phyloP scores from a whole-genome alignment of 2,797 vertebrate species.

The Alosa sapidissima region DNA sequence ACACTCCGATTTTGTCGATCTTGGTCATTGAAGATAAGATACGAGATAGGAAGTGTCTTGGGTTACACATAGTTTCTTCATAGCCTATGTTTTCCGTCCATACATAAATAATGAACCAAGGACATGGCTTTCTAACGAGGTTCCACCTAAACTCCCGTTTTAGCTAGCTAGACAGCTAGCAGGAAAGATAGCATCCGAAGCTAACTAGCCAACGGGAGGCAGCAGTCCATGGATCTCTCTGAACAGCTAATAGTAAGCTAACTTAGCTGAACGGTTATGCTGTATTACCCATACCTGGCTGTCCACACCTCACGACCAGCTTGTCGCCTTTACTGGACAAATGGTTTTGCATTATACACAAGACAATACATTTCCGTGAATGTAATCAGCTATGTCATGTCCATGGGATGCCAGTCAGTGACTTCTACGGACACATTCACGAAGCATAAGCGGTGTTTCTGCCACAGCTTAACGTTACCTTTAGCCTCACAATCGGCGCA shows the following conservation, averaged over 20 bases:
- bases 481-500: conserved; percentile 99
- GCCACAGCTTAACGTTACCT: conserved; percentile 69
- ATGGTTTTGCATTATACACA: neutral
- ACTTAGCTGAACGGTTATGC: neutral
- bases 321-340: neutral
- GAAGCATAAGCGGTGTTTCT: neutral
- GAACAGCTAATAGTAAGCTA: neutral
- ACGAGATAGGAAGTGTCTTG: neutral
- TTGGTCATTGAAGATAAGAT: neutral
- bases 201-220: neutral
- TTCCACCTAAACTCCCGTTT: conserved; percentile 10
- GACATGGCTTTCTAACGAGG: conserved; percentile 30
- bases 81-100: conserved; percentile 47
- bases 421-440: neutral
- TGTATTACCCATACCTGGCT: neutral
- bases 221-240: conserved; percentile 7
- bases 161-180: neutral
- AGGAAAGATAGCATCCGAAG: neutral
- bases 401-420: neutral
- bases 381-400: neutral
- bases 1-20: neutral
- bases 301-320: neutral
- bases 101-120: conserved; percentile 48
- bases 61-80: neutral
- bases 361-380: neutral